A percentile compares a stretch with the other conserved stretches of the same genome.
Conservation (phyloP, 2,888 invertebrate genomes). For the Automeris io region DNA sequence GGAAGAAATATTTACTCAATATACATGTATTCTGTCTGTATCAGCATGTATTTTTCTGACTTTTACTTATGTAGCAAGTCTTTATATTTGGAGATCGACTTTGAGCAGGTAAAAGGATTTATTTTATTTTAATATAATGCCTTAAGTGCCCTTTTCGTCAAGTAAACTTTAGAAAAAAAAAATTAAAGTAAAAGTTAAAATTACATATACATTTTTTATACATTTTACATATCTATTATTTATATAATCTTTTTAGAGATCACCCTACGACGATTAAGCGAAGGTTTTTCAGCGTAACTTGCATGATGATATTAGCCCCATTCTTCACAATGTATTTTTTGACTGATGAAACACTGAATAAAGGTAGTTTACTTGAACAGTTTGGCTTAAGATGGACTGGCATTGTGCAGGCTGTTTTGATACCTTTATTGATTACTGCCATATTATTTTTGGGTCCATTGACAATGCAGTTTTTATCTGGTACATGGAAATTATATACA, state of each 20-base stretch:
- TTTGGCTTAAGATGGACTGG: slow-evolving; percentile 87
- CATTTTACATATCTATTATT: too few relatives aligned
- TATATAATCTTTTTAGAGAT: slow-evolving; percentile 81
- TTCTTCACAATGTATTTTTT: slow-evolving; percentile 85
- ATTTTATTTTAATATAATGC: slow-evolving; percentile 1
- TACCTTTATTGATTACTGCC: slow-evolving; percentile 88
- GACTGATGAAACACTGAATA: slow-evolving; percentile 76
- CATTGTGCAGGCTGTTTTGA: slow-evolving; percentile 81
- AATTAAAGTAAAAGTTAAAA: too few relatives aligned
- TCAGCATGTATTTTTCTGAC: slow-evolving; percentile 87
- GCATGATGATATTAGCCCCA: slow-evolving; percentile 89
- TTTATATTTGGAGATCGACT: slow-evolving; percentile 90
- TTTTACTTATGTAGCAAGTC: slow-evolving; percentile 88
- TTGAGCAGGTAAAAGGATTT: slow-evolving; percentile 84
- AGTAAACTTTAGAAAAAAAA: too few relatives aligned
- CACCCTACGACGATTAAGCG: slow-evolving; percentile 92
- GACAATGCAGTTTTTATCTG: slow-evolving; percentile 82
- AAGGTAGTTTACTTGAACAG: slow-evolving; percentile 80
- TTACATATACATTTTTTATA: too few relatives aligned
- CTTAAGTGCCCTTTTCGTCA: too few relatives aligned
- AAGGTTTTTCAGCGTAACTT: slow-evolving; percentile 89
- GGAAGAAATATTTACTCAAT: slow-evolving; percentile 4
- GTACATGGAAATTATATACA: slow-evolving; percentile 81
- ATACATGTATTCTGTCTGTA: slow-evolving; percentile 35
- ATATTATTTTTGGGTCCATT: slow-evolving; percentile 90